A percentile compares a stretch with the other conserved stretches of the same genome.
Evolutionary conservation across 2,888 invertebrate species (phyloP).

Genomic region (Hirudinaria manillensis): DNA sequence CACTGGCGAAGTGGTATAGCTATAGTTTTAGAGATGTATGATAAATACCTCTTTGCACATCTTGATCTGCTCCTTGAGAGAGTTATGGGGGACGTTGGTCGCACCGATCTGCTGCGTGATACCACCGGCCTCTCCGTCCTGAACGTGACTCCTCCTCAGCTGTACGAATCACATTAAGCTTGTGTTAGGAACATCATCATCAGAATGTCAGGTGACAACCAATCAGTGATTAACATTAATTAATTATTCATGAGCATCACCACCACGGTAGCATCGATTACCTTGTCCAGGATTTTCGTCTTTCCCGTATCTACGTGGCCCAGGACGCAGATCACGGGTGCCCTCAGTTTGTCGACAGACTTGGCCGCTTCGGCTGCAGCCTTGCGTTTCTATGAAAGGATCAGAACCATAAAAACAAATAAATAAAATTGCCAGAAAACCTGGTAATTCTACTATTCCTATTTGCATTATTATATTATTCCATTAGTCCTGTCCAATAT

Average conservation of each 20-base stretch:
- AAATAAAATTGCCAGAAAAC: background rate
- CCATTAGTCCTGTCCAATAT: no score
- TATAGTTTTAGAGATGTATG: slow-evolving; percentile 4
- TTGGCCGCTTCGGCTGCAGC: slow-evolving; percentile 67
- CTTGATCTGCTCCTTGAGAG: slow-evolving; percentile 86
- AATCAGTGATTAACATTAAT: background rate
- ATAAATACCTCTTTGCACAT: slow-evolving; percentile 78
- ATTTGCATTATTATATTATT: no score
- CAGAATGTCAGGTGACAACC: background rate
- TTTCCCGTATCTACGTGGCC: slow-evolving; percentile 98
- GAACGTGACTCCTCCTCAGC: slow-evolving; percentile 58
- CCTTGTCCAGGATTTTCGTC: slow-evolving; percentile 95
- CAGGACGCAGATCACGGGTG: slow-evolving; percentile 93
- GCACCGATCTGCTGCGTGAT: slow-evolving; percentile 99
- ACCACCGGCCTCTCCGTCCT: slow-evolving; percentile 82
- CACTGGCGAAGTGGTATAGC: no score
- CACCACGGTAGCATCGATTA: slow-evolving; percentile 44
- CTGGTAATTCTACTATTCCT: background rate
- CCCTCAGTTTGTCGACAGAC: slow-evolving; percentile 69
- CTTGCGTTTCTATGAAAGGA: slow-evolving; percentile 56
- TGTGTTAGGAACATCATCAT: background rate
- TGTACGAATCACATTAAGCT: slow-evolving; percentile 40
- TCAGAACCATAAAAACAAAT: background rate
- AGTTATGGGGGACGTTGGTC: slow-evolving; percentile 93
- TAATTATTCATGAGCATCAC: background rate